Evolutionary conservation across 2,113 vertebrate species (phyloP).

Genomic region (Tragelaphus buxtoni): DNA sequence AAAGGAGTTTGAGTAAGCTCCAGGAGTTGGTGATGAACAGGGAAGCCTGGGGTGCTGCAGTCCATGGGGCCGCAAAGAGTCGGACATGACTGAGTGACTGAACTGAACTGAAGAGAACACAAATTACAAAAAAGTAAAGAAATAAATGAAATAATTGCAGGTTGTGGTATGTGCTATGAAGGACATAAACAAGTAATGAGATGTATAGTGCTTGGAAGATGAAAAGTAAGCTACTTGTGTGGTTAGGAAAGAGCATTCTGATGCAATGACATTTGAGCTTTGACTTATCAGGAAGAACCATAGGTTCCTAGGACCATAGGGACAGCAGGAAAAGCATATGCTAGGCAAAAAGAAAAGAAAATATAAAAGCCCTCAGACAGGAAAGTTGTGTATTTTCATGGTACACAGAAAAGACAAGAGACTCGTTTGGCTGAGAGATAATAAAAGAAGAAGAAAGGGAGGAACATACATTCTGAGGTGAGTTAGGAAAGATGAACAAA

Average conservation of each 20-base stretch:
- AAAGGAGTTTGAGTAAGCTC: background rate
- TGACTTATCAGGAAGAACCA: background rate
- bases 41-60: background rate
- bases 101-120: background rate
- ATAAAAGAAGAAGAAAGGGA: background rate
- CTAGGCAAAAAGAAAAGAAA: background rate
- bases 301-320: background rate
- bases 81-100: fast-evolving
- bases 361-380: background rate
- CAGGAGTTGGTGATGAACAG: background rate
- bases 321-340: background rate
- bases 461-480: background rate
- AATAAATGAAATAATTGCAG: background rate
- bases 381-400: background rate
- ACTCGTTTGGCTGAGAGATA: too few relatives aligned
- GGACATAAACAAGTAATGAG: background rate
- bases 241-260: background rate
- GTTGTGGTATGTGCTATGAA: background rate
- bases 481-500: background rate
- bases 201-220: background rate
- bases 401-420: background rate
- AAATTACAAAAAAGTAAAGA: background rate
- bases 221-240: background rate
- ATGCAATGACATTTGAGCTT: background rate
- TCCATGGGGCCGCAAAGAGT: background rate